Conservation (phyloP, 2,888 invertebrate genomes). For the Dimorphilus gyrociliatus region DNA sequence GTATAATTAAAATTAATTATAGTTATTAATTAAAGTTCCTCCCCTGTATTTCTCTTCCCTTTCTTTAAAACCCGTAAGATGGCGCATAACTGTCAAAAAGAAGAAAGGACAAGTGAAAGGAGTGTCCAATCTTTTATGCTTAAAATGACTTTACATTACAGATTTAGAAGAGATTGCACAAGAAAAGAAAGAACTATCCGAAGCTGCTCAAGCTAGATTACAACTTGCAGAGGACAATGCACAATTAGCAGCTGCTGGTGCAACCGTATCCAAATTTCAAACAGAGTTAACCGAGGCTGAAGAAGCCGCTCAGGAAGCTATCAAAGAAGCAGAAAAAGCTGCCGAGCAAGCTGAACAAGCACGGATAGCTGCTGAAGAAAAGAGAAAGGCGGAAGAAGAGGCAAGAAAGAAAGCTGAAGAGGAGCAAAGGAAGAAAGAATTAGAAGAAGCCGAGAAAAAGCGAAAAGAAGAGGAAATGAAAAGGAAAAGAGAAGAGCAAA, state of each 20-base stretch:
- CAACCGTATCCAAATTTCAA: slow-evolving; percentile 1
- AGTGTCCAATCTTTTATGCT: too few relatives aligned
- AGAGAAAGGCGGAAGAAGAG: slow-evolving; percentile 5
- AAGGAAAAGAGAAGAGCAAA: slow-evolving; percentile 13
- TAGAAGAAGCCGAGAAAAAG: slow-evolving; percentile 5
- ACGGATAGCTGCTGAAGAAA: slow-evolving; percentile 5
- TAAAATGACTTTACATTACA: too few relatives aligned
- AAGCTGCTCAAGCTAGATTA: too few relatives aligned
- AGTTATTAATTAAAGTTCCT: too few relatives aligned
- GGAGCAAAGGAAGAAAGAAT: slow-evolving; percentile 3
- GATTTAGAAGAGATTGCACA: too few relatives aligned
- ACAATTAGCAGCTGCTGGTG: slow-evolving; percentile 5
- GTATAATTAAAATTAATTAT: too few relatives aligned
- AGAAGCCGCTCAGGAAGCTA: slow-evolving; percentile 3
- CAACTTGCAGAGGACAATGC: slow-evolving; percentile 4
- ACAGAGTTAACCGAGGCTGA: slow-evolving; percentile 2
- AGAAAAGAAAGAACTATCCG: too few relatives aligned
- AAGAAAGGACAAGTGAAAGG: too few relatives aligned
- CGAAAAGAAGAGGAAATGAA: slow-evolving; percentile 11
- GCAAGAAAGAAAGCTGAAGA: too few relatives aligned
- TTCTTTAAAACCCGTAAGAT: too few relatives aligned
- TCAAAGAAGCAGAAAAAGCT: slow-evolving; percentile 5
- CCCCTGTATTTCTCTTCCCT: too few relatives aligned
- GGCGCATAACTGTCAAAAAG: too few relatives aligned
- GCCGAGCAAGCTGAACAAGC: slow-evolving; percentile 5